Percentiles rank a stretch among this genome's conserved stretches.
Conservation (phyloP, 2,797 vertebrate species). For the Myiotriccus ornatus region DNA sequence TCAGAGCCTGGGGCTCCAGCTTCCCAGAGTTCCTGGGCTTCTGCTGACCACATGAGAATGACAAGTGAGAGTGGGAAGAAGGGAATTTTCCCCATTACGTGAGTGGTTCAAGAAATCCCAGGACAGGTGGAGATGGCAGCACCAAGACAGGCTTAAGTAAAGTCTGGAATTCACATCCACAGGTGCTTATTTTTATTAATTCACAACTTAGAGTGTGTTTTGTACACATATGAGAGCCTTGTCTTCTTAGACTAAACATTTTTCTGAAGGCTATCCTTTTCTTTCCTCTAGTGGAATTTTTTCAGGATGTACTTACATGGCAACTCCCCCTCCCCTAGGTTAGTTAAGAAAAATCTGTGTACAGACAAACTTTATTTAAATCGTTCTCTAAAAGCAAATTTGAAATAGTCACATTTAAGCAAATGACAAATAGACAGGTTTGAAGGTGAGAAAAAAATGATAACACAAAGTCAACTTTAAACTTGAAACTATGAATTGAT, state of each 20-base stretch:
- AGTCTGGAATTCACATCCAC: neutral
- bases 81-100: neutral
- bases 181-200: neutral
- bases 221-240: neutral
- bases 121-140: neutral
- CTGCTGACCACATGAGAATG: neutral
- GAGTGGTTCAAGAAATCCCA: neutral
- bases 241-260: neutral
- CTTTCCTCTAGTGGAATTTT: neutral
- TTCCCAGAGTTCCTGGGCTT: neutral
- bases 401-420: neutral
- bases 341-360: neutral
- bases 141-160: neutral
- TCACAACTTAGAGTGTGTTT: neutral
- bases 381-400: neutral
- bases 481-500: neutral
- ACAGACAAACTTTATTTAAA: neutral
- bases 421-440: neutral
- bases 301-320: neutral
- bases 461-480: neutral
- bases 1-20: neutral
- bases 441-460: neutral
- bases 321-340: neutral
- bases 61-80: neutral
- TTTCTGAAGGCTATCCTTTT: neutral